Base-by-base conservation (phyloP, 92 coral and sea anemone genomes). In the Siderastrea radians region DNA sequence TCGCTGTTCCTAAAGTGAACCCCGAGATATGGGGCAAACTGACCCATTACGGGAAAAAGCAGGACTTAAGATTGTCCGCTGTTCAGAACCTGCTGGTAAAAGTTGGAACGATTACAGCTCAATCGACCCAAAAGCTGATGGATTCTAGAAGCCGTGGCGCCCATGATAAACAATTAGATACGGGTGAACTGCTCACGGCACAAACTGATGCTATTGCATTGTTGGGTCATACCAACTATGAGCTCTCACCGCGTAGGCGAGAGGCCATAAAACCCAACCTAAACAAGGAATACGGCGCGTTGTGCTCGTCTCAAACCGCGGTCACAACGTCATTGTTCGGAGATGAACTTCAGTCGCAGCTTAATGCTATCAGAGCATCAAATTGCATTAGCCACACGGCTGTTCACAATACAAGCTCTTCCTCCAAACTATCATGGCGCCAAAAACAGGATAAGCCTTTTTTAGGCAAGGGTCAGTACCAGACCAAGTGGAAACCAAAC, bases 331-430 rank as follows among this genome's bases (percentile, higher is more conserved):
- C 78, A 8, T 71, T 87, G 46, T 87, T 87, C 44, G 85, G 90
- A 17, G 85, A 87, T 58, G 85, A 87, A 9, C 80, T 87, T 3
- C 90, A 87, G 67, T 64, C 84, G 4, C 90, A 87, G 72, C 58
- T 79, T 11, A 87, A 38, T 4, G 46, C 78, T 65, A 87, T 87
- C 0, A 51, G 62, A 11, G 76, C 85, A 46, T 80, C 75, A 19
- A 80, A 80, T 80, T 61, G 85, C 7, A 80, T 80, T 10, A 80
- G 85, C 9, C 85, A 80, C 50, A 80, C 85, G 1, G 78, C 86
- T 63, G 55, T 57, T 13, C n/a, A 49, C 26, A 38, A 60, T 16
- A 46, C 68, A 8, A 38, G 49, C 12, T 9, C 59, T 47, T 38
- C 10, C 77, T 68, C 60, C 77, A 57, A 82, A 14, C 59, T 14